Conservation (phyloP, 2,113 vertebrate genomes). For the Spermophilus dauricus region DNA sequence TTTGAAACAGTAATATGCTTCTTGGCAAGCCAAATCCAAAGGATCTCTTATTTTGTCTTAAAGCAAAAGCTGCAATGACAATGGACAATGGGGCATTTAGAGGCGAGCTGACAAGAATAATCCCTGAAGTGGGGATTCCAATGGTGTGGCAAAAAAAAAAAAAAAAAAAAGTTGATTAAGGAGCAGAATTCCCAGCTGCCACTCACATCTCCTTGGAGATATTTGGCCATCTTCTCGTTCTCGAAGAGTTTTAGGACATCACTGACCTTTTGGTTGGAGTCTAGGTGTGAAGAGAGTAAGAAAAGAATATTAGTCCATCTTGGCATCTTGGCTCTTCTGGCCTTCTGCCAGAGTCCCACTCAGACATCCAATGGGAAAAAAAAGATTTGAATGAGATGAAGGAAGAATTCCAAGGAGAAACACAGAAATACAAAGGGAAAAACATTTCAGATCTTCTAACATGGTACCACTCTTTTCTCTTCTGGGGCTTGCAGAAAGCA, state of each 20-base stretch:
- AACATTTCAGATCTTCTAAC: neutral
- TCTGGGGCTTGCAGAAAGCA: neutral
- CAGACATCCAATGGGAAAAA: neutral
- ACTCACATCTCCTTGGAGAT: conserved; percentile 94
- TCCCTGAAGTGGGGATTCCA: neutral
- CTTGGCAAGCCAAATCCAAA: neutral
- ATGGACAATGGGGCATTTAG: neutral
- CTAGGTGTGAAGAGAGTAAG: conserved; percentile 84
- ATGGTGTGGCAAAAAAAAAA: conserved; percentile 21
- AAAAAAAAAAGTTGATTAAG: conserved; percentile 25
- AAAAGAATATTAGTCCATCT: neutral
- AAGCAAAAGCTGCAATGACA: conserved; percentile 45
- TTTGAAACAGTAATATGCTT: neutral
- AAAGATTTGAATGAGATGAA: neutral
- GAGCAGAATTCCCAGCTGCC: neutral
- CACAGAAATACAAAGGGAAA: conserved; percentile 4
- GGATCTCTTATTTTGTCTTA: conserved; percentile 52
- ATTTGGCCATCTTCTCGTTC: conserved; percentile 89
- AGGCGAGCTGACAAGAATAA: neutral
- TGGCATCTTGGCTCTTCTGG: neutral
- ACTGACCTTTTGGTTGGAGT: conserved; percentile 94
- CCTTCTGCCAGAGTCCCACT: neutral
- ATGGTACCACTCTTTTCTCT: neutral
- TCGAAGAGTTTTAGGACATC: conserved; percentile 94
- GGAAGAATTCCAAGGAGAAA: conserved; percentile 20